phyloP scores from a whole-genome alignment of 2,797 vertebrate species.

The Neosalanx taihuensis region DNA sequence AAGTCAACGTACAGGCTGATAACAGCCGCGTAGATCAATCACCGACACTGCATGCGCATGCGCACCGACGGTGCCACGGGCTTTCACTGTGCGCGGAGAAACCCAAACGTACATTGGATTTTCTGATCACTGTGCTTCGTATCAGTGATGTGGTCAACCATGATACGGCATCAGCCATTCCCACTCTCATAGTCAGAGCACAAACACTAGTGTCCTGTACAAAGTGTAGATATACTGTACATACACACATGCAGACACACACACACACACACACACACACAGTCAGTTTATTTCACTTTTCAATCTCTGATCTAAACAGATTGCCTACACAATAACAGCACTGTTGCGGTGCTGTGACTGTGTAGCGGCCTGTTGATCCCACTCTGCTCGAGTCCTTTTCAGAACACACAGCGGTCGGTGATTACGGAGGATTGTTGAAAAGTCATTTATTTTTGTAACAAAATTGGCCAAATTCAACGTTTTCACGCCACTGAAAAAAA shows the following conservation, averaged over 20 bases:
- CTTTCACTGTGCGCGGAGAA: too few relatives aligned
- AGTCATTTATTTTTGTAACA: neutral
- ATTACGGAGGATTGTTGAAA: constrained; percentile 2
- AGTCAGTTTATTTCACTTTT: neutral
- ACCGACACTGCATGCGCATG: neutral
- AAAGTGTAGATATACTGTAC: neutral
- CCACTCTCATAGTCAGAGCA: neutral
- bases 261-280: neutral
- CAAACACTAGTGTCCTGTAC: neutral
- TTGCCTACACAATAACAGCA: neutral
- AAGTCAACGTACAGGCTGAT: neutral
- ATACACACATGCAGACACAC: neutral
- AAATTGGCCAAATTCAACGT: constrained; percentile 6
- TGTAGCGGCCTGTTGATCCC: neutral
- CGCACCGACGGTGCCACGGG: neutral
- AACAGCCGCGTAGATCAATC: neutral
- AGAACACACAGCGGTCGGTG: neutral
- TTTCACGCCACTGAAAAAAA: neutral
- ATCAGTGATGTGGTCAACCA: too few relatives aligned
- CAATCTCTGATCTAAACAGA: neutral
- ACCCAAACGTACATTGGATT: neutral
- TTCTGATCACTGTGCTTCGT: too few relatives aligned
- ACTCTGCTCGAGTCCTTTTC: neutral
- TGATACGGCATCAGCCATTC: too few relatives aligned
- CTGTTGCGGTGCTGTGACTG: neutral